Percentiles rank a stretch among this genome's conserved stretches.
These are phyloP conservation scores for Cherax destructor DNA, from an alignment of 1,140 invertebrate genomes.

Conservation along the genomic window DNA sequence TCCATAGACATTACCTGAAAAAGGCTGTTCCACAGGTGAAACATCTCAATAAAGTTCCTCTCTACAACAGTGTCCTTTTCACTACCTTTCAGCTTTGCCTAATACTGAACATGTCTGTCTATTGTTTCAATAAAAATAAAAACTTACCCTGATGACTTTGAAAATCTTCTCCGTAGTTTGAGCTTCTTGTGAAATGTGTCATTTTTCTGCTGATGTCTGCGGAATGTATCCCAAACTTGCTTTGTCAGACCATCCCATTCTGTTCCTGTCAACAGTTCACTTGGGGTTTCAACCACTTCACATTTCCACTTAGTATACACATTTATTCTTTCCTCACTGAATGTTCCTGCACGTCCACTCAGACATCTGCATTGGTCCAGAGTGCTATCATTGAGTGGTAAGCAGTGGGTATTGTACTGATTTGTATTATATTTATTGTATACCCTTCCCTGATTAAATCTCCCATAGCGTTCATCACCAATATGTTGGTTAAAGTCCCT, in stretches of 20 bases:
- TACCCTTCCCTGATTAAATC: slow-evolving; percentile 11
- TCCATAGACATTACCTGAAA: background rate
- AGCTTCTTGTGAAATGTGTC: slow-evolving; percentile 88
- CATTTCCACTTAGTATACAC: slow-evolving; percentile 31
- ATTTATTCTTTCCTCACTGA: slow-evolving; percentile 25
- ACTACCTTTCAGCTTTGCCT: slow-evolving; percentile 71
- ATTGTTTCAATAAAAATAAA: too few species aligned
- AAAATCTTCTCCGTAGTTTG: slow-evolving; percentile 86
- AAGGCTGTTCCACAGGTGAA: background rate
- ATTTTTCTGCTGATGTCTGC: slow-evolving; percentile 86
- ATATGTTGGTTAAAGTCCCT: slow-evolving; percentile 33
- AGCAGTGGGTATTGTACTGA: slow-evolving; percentile 26
- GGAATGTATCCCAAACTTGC: slow-evolving; percentile 87
- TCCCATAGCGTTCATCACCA: slow-evolving; percentile 11
- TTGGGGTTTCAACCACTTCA: slow-evolving; percentile 53
- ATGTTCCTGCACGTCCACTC: slow-evolving; percentile 58
- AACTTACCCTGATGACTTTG: slow-evolving; percentile 82
- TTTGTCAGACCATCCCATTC: slow-evolving; percentile 78
- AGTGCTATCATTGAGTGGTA: slow-evolving; percentile 2
- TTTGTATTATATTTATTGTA: slow-evolving; percentile 49
- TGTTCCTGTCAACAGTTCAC: slow-evolving; percentile 43
- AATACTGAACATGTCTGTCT: background rate
- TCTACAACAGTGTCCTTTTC: too few species aligned
- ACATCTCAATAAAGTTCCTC: too few species aligned
- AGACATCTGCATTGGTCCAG: slow-evolving; percentile 39